Base-by-base conservation (phyloP, 2,888 invertebrate genomes). In the Diaphora mendica region DNA sequence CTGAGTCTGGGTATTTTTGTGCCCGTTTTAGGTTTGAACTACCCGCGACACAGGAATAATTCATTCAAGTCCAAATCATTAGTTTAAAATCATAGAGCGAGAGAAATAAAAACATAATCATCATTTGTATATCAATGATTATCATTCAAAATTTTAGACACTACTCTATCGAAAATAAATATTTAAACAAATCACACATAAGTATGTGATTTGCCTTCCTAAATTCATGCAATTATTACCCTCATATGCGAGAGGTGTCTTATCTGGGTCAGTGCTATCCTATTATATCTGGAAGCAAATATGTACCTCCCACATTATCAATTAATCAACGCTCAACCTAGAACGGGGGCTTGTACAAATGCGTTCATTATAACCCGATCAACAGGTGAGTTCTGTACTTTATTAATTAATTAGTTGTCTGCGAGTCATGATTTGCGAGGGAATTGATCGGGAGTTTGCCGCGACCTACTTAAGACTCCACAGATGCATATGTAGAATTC, bases 361-460 rank as follows among this genome's bases (percentile, higher is more conserved):
- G 48, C 44, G 65, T 65, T 76, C 68, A 73, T 70, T 67, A 73
- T 73, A 59, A 62, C 65, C 51, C 55, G 68, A 69, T 69, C 73
- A 73, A 73, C 75, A 75, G 69, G 75, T 75, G 75, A 13, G n/a
- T 33, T 55, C 33, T 71, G 39, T 71, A 74, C 71, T 59, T 75
- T 72, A 69, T 59, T 72, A 72, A 75, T 71, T 69, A 68, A 69
- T 71, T 72, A 72, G 67, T 26, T 72, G 51, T 35, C 67, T 55
- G 55, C 64, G 33, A 68, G 64, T 48, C 71, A 39, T 35, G 55
- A 23, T 33, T 30, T 42, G 26, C n/a, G 7, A 48, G n/a, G 64
- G 26, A 42, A 73, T 64, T 68, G 69, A 65, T 72, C 62, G 33
- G 64, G n/a, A 35, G 35, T 39, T 42, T n/a, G 30, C 62, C 42